These are phyloP conservation scores for Drosophila peninsularis DNA, from an alignment of 2,888 invertebrate genomes.

Conservation along the genomic window DNA sequence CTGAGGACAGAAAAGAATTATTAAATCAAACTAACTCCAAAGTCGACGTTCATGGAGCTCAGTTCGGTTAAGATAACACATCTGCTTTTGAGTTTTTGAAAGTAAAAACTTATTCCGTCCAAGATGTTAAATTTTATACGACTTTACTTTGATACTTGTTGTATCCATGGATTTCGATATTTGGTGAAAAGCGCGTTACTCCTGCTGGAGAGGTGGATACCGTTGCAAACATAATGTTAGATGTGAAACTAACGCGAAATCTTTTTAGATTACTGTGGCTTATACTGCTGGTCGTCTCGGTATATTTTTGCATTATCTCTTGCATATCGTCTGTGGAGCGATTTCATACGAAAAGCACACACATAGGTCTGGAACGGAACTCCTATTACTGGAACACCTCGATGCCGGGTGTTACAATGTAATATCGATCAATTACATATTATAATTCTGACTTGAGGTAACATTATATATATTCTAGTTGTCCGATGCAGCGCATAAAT, in stretches of 20 bases:
- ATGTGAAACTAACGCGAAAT: not conserved
- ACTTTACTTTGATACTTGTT: conserved; percentile 78
- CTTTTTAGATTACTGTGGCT: conserved; percentile 77
- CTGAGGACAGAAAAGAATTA: too few relatives aligned
- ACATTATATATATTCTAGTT: conserved; percentile 18
- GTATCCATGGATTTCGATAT: conserved; percentile 82
- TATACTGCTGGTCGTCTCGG: conserved; percentile 66
- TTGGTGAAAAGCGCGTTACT: conserved; percentile 66
- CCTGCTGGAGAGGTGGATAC: conserved; percentile 70
- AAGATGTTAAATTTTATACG: conserved; percentile 49
- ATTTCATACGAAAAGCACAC: conserved; percentile 82
- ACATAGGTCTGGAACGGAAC: conserved; percentile 83
- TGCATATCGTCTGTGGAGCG: conserved; percentile 81
- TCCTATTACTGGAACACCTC: conserved; percentile 83
- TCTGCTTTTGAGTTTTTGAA: not conserved
- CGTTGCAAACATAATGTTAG: not conserved
- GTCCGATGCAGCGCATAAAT: conserved; percentile 82
- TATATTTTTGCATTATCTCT: conserved; percentile 76
- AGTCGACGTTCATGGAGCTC: not conserved
- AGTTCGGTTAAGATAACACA: not conserved
- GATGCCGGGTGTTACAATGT: conserved; percentile 81
- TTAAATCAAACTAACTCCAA: not conserved
- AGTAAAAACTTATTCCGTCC: not conserved
- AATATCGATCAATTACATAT: not conserved
- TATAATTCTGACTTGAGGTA: too few relatives aligned